Percentiles rank a stretch among this genome's conserved stretches.
Conservation (phyloP, 2,797 vertebrate species). For the Amblyraja radiata region DNA sequence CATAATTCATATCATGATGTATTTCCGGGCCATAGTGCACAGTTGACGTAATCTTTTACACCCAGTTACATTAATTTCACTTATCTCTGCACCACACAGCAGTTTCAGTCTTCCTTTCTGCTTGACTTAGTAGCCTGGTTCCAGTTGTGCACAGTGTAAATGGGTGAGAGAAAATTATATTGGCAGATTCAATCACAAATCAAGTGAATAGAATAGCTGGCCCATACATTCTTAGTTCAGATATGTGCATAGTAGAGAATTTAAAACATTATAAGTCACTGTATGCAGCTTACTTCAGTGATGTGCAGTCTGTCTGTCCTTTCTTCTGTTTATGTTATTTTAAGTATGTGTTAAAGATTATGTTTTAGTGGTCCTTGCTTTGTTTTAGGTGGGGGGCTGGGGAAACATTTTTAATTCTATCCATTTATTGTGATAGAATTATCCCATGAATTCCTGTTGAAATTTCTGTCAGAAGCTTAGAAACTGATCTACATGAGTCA, state of each 20-base stretch:
- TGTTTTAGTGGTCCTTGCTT: too few relatives aligned
- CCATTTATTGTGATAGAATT: neutral
- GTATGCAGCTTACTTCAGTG: neutral
- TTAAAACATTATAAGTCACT: neutral
- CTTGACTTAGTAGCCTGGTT: neutral
- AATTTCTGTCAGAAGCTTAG: neutral
- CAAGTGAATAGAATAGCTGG: neutral
- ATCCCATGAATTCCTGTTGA: neutral
- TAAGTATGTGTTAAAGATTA: too few relatives aligned
- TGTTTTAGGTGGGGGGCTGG: too few relatives aligned
- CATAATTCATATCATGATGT: neutral
- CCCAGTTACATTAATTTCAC: neutral
- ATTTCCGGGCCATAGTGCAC: neutral
- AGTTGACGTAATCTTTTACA: neutral
- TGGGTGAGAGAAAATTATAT: neutral
- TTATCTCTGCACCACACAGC: neutral
- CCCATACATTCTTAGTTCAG: neutral
- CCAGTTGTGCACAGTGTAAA: neutral
- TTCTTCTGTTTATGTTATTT: too few relatives aligned
- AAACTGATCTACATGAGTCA: neutral
- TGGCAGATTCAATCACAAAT: neutral
- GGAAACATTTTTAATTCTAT: neutral
- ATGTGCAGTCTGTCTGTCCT: neutral
- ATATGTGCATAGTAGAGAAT: neutral
- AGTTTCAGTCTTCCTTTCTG: neutral